Evolutionary conservation across 2,797 vertebrate genomes (phyloP), one percentile per base, ranked within the genome.

Genomic region (Peromyscus nudipes): DNA sequence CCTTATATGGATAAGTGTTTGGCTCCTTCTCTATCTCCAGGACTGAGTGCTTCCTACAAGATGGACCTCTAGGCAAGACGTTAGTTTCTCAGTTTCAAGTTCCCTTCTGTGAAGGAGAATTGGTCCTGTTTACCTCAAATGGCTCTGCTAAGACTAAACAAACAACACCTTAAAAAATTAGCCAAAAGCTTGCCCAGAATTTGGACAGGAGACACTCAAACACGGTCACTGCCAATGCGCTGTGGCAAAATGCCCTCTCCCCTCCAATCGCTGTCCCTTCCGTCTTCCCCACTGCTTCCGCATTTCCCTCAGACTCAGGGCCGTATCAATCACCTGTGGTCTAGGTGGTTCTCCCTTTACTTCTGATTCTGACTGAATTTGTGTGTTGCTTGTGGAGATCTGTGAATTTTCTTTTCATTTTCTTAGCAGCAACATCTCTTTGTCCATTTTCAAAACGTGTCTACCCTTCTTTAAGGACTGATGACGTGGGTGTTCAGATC

Each of bases 351-450:
- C 83, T 60, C 3, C 7, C 25, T 7, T 34, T 29, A 17, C 13
- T 55, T 37, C 57, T 43, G 25, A 46, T 85, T 85, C 46, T 82
- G 34, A n/a, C 37, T n/a, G 40, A 8, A 55, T 73, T 76, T 46
- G 65, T 67, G 71, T 94, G 73, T 76, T 88, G 52, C 79, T 92
- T 55, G 49, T 52, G 40, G 71, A 65, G 62, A 88, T 6, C 19
- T 60, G 60, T 9, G 60, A 46, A 7, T 55, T 88, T 96, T 81
- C 43, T 57, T 92, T 84, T 71, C 77, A 1, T 31, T 34, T 77
- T 94, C 95, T 69, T 84, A 79, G 93, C 62, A 95, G 67, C 23
- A 84, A 46, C 21, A 77, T 67, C n/a, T 75, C 73, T 60, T 67
- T 73, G 34, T 77, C 21, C 67, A 73, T 81, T 94, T 96, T 81